Percentiles rank a stretch among this genome's conserved stretches.
phyloP scores from a whole-genome alignment of 2,113 vertebrate genomes.

The Dunckerocampus dactyliophorus region DNA sequence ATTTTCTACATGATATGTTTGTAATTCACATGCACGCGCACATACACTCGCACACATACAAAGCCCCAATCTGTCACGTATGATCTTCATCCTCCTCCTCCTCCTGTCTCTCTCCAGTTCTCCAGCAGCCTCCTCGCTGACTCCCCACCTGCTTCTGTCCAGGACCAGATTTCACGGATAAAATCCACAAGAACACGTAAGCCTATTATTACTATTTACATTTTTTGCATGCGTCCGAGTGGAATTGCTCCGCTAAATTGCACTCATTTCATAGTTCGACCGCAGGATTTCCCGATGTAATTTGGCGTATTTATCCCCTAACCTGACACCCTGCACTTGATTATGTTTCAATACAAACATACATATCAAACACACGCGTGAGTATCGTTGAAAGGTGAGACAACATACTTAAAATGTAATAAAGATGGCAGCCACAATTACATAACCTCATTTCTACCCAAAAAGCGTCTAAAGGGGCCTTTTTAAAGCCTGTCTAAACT shows the following conservation, averaged over 20 bases:
- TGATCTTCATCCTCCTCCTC: not conserved
- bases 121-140: slow-evolving; percentile 7
- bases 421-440: slow-evolving; percentile 1
- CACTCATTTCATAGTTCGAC: not conserved
- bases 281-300: not conserved
- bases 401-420: too few relatives aligned
- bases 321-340: too few relatives aligned
- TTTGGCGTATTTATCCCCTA: too few relatives aligned
- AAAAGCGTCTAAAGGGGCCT: too few relatives aligned
- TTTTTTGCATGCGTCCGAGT: slow-evolving; percentile 12
- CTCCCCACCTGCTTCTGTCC: not conserved
- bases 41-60: too few relatives aligned
- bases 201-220: not conserved
- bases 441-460: slow-evolving; percentile 2
- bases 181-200: not conserved
- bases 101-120: not conserved
- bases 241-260: not conserved
- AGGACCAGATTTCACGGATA: not conserved
- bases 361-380: too few relatives aligned
- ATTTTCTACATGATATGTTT: too few relatives aligned
- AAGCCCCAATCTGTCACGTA: too few relatives aligned
- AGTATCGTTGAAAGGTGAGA: too few relatives aligned
- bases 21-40: too few relatives aligned
- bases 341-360: too few relatives aligned
- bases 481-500: not conserved